phyloP scores from a whole-genome alignment of 2,113 vertebrate species.

The Microtus ochrogaster region DNA sequence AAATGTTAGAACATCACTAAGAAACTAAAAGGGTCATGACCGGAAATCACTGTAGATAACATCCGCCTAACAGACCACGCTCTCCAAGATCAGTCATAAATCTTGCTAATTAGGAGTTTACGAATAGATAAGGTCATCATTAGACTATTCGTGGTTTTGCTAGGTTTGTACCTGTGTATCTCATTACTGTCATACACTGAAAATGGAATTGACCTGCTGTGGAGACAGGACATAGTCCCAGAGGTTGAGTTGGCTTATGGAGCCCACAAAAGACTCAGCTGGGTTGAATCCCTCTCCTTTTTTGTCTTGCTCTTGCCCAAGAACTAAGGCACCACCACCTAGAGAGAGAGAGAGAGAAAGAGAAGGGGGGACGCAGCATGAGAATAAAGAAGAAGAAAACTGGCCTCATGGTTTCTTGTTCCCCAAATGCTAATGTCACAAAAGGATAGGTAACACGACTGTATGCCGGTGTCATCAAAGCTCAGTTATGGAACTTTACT shows the following conservation, averaged over 20 bases:
- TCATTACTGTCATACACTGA: conserved; percentile 77
- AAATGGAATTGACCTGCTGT: conserved; percentile 90
- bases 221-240: conserved; percentile 95
- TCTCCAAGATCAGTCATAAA: not conserved
- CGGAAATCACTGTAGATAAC: not conserved
- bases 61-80: not conserved
- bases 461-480: not conserved
- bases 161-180: conserved; percentile 72
- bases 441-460: not conserved
- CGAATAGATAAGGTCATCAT: conserved; percentile 6
- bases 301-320: conserved; percentile 98
- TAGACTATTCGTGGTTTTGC: conserved; percentile 59
- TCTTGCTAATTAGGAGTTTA: conserved; percentile 33
- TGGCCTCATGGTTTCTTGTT: not conserved
- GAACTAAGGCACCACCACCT: conserved; percentile 95
- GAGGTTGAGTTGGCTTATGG: conserved; percentile 97
- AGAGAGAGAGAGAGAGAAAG: conserved; percentile 62
- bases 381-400: not conserved
- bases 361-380: not conserved
- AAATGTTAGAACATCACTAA: not conserved
- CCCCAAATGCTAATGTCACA: not conserved
- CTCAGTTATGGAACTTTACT: not conserved
- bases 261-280: conserved; percentile 98
- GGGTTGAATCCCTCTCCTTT: conserved; percentile 97
- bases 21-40: not conserved